Evolutionary conservation across 1,140 invertebrate species (phyloP).

Genomic region (Drosophila lacteicornis): DNA sequence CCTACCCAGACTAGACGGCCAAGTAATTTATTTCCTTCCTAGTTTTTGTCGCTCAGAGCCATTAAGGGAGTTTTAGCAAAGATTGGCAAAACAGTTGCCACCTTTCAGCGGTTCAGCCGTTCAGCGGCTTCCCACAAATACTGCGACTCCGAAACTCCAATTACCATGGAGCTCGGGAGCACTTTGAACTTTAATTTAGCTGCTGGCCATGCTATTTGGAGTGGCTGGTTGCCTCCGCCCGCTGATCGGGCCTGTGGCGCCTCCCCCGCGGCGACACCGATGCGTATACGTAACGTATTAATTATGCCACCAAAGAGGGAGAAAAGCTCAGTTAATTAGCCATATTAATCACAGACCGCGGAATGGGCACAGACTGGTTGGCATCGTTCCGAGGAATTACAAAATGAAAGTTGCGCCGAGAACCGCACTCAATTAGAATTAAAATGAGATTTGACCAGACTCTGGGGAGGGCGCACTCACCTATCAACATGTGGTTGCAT

Average conservation of each 20-base stretch:
- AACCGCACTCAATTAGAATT: constrained; percentile 48
- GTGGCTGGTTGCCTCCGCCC: constrained; percentile 13
- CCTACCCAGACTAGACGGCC: constrained; percentile 24
- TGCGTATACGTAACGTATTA: constrained; percentile 82
- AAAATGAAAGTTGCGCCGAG: constrained; percentile 66
- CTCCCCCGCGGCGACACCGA: constrained; percentile 67
- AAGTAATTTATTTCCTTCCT: constrained; percentile 81
- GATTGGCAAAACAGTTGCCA: constrained; percentile 72
- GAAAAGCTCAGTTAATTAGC: constrained; percentile 58
- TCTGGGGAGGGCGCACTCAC: neutral
- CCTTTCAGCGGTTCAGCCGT: constrained; percentile 39
- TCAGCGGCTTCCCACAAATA: constrained; percentile 52
- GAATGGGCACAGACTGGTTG: constrained; percentile 46
- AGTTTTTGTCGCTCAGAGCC: constrained; percentile 72
- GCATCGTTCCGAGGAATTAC: constrained; percentile 34
- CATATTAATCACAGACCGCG: constrained; percentile 65
- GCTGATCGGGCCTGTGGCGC: constrained; percentile 42
- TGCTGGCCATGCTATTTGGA: constrained; percentile 19
- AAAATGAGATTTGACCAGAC: constrained; percentile 62
- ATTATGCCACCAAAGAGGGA: constrained; percentile 53
- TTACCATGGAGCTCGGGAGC: constrained; percentile 62
- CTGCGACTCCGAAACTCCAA: constrained; percentile 46
- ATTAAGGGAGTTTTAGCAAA: constrained; percentile 69
- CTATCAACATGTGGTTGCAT: constrained; percentile 61
- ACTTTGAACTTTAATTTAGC: constrained; percentile 73